Base-by-base conservation (phyloP, 2,113 vertebrate species). In the Delphinus delphis region DNA sequence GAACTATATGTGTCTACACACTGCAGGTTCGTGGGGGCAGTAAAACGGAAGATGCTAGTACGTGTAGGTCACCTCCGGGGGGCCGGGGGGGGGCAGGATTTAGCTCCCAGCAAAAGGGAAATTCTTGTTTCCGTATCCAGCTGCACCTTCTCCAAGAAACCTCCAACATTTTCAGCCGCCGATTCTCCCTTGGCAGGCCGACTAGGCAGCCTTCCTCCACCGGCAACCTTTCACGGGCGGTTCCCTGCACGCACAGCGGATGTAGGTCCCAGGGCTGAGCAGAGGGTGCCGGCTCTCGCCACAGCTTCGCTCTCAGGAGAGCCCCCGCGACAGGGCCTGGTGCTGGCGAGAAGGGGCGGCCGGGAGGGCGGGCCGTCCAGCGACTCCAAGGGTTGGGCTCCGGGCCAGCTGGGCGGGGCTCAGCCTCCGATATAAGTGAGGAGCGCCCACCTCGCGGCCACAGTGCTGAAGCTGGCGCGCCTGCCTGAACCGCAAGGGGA, bases 341-440 rank as follows among this genome's bases (percentile, higher is more conserved):
- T 23, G 6, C 5, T 31, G 2, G 9, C 5, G 10, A n/a, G 67
- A 58, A 62, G 20, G 7, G 60, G 36, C 17, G 23, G 26, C 53
- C 58, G 1, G 65, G 44, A 74, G 71, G 88, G 81, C 50, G 41
- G 81, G 85, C 77, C 15, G 50, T 33, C 31, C 31, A 12, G 33
- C 1, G 74, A 53, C 50, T 26, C 33, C 88, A 6, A 38, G 63
- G 80, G 62, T 41, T 82, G 95, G 94, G 63, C 87, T 58, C 36
- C 11, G 2, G 15, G 70, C 74, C 65, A 15, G 58, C 50, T 33
- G 93, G 97, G 97, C 94, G 94, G 95, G 73, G 50, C 93, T 83
- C 55, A 0, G 23, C 76, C 47, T 31, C 3, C 3, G 0, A 6
- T 95, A 97, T 95, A 98, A 98, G 47, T n/a, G 7, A n/a, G 26